Conservation (phyloP, 2,113 vertebrate species). For the Tympanuchus pallidicinctus region DNA sequence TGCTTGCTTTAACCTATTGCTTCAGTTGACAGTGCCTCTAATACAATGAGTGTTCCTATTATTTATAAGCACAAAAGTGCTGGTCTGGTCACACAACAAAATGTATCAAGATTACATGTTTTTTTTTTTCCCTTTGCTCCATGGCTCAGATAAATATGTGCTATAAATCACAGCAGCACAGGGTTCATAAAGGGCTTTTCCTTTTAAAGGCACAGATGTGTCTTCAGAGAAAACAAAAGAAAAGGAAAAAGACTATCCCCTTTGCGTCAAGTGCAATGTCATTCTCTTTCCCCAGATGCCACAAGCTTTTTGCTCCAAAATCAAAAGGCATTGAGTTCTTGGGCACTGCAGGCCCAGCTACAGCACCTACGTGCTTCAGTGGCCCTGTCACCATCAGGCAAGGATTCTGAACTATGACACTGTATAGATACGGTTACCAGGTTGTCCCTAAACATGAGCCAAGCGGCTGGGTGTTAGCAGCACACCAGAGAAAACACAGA, state of each 20-base stretch:
- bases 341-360: background rate
- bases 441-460: background rate
- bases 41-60: background rate
- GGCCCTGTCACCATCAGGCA: background rate
- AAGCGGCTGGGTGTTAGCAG: background rate
- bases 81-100: background rate
- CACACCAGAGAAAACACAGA: background rate
- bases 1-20: background rate
- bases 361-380: background rate
- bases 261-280: background rate
- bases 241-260: background rate
- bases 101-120: background rate
- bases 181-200: background rate
- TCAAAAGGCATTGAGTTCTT: background rate
- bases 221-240: background rate
- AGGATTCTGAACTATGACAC: background rate
- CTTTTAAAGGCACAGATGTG: background rate
- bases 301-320: background rate
- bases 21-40: background rate
- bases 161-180: constrained; percentile 1
- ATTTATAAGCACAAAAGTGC: constrained; percentile 9
- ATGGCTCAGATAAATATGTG: background rate
- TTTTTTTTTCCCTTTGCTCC: background rate
- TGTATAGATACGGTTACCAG: background rate
- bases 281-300: background rate